phyloP scores from a whole-genome alignment of 2,113 vertebrate genomes.

The Ptilonorhynchus violaceus region DNA sequence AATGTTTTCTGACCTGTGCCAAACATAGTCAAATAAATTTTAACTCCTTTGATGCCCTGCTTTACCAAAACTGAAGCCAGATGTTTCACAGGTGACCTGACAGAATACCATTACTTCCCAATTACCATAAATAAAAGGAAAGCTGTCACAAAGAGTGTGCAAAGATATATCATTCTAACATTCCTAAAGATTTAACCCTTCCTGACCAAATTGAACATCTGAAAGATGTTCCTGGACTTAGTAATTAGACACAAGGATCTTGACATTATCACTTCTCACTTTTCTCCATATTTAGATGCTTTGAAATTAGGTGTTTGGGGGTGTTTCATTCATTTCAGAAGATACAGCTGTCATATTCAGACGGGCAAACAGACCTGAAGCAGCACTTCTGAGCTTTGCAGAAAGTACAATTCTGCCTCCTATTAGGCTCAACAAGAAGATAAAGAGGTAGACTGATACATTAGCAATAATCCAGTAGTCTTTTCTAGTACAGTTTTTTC shows the following conservation, averaged over 20 bases:
- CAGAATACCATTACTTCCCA: conserved; percentile 46
- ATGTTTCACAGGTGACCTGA: conserved; percentile 70
- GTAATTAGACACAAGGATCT: not conserved
- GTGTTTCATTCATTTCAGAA: not conserved
- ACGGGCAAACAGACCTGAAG: not conserved
- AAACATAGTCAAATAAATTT: conserved; percentile 44
- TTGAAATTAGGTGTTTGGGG: not conserved
- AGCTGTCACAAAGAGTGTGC: conserved; percentile 9
- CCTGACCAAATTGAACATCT: not conserved
- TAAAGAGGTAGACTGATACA: not conserved
- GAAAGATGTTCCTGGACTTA: not conserved
- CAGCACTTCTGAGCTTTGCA: not conserved
- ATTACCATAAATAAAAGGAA: conserved; percentile 56
- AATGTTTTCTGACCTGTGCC: conserved; percentile 19
- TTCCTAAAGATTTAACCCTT: conserved; percentile 68
- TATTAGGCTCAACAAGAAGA: not conserved
- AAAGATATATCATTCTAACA: conserved; percentile 1
- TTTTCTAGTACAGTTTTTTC: not conserved
- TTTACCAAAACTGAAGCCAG: conserved; percentile 59
- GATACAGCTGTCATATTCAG: not conserved
- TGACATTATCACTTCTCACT: not conserved
- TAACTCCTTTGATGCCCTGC: conserved; percentile 21
- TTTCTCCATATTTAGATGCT: not conserved
- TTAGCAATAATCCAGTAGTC: not conserved
- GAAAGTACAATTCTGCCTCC: not conserved